These are phyloP conservation scores for Orthonevra nobilis DNA, from an alignment of 2,888 invertebrate species.

Conservation along the genomic window DNA sequence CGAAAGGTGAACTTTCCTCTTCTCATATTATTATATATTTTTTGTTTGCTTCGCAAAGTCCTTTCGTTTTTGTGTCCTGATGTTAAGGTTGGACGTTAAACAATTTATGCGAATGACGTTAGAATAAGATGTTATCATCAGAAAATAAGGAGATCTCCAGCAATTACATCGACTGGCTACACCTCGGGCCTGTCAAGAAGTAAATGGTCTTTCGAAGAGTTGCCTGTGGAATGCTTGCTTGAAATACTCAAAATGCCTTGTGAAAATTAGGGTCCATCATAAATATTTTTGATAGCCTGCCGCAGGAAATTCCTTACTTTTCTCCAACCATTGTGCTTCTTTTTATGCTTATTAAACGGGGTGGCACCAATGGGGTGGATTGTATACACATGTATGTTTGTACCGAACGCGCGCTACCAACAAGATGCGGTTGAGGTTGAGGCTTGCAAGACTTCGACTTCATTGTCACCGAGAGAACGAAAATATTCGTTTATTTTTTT, in stretches of 20 bases:
- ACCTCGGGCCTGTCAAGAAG: neutral
- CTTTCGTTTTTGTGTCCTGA: slow-evolving; percentile 51
- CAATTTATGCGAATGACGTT: slow-evolving; percentile 59
- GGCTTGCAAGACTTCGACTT: neutral
- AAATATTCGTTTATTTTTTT: neutral
- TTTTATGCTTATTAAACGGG: neutral
- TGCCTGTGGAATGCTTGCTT: neutral
- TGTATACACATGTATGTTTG: neutral
- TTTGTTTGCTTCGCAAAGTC: slow-evolving; percentile 47
- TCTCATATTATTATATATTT: neutral
- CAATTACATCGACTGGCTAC: slow-evolving; percentile 18
- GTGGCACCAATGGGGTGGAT: slow-evolving; percentile 9
- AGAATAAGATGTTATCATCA: slow-evolving; percentile 59
- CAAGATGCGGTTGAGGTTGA: slow-evolving; percentile 37
- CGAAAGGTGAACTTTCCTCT: neutral
- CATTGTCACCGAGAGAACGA: slow-evolving; percentile 27
- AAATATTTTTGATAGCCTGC: slow-evolving; percentile 65
- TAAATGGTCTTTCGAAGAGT: neutral
- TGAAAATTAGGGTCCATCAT: slow-evolving; percentile 62
- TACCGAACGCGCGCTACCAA: slow-evolving; percentile 22
- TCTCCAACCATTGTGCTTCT: slow-evolving; percentile 10
- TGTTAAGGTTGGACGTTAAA: slow-evolving; percentile 36
- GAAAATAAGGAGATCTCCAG: slow-evolving; percentile 41
- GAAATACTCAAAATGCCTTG: slow-evolving; percentile 32
- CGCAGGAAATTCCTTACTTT: slow-evolving; percentile 30